These are phyloP conservation scores for Chamaetylas fuelleborni DNA, from an alignment of 2,113 vertebrate genomes.

Conservation along the genomic window DNA sequence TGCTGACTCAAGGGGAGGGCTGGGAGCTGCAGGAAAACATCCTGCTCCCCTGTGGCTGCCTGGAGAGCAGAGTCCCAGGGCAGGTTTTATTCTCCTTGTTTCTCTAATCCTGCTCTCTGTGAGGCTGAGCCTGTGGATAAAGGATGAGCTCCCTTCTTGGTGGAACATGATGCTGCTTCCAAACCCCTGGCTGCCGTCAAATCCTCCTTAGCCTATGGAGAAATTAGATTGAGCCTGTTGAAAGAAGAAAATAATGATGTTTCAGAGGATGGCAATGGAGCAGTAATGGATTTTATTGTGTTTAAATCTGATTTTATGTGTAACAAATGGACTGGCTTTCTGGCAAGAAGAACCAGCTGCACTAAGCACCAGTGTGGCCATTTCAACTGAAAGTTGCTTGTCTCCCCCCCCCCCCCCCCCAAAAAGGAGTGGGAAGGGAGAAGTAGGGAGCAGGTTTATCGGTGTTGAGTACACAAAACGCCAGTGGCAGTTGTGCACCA, in stretches of 20 bases:
- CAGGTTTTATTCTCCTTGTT: not conserved
- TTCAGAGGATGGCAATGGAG: not conserved
- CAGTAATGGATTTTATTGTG: not conserved
- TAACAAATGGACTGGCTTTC: not conserved
- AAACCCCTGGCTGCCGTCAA: not conserved
- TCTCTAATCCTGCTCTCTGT: not conserved
- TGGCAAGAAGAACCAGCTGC: not conserved
- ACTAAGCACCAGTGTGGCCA: not conserved
- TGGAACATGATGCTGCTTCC: not conserved
- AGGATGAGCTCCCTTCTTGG: not conserved
- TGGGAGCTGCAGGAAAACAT: not conserved
- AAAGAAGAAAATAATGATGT: not conserved
- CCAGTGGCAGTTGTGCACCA: not conserved
- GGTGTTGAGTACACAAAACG: not conserved
- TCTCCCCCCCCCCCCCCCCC: not conserved
- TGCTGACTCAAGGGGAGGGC: not conserved
- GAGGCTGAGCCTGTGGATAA: not conserved
- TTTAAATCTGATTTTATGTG: conserved; percentile 1
- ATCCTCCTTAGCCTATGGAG: not conserved
- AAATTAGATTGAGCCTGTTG: not conserved
- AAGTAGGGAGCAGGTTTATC: not conserved
- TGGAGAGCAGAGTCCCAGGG: not conserved
- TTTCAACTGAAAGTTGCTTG: not conserved
- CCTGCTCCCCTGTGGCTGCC: not conserved
- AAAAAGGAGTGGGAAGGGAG: not conserved